These are phyloP conservation scores for Acrocephalus scirpaceus DNA, from an alignment of 2,797 vertebrate genomes.

Conservation along the genomic window DNA sequence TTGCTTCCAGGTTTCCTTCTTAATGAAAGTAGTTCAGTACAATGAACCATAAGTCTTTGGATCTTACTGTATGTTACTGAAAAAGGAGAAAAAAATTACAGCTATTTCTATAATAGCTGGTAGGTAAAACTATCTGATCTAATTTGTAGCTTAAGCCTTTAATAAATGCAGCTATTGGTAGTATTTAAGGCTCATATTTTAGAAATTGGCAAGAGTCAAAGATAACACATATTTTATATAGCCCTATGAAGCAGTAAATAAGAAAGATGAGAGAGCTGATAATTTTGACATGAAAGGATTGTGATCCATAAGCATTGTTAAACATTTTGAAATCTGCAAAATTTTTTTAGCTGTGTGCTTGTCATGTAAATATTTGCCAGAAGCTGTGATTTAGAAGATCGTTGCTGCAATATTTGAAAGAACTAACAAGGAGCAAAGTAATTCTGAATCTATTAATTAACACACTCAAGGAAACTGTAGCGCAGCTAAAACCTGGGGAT, in stretches of 20 bases:
- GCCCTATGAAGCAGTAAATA: background rate
- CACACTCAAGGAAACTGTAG: background rate
- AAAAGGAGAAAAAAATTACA: background rate
- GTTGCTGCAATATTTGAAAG: background rate
- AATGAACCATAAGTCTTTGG: background rate
- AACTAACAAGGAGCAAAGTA: background rate
- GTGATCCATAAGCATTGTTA: background rate
- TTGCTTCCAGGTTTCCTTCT: background rate
- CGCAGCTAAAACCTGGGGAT: background rate
- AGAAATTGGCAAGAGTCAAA: background rate
- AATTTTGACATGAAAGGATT: background rate
- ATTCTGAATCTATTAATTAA: constrained; percentile 11
- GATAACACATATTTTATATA: background rate
- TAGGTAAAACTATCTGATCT: background rate
- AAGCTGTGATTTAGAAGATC: background rate
- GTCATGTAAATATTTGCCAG: background rate
- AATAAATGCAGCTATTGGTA: background rate
- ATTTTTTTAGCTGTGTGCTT: background rate
- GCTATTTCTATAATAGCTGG: background rate
- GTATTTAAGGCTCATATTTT: background rate
- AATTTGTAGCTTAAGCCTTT: background rate
- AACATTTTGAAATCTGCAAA: background rate
- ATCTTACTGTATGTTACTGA: background rate
- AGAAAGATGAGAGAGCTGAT: background rate
- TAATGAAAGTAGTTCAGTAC: background rate